Evolutionary conservation across 2,113 vertebrate genomes (phyloP).

Genomic region (Anarhynchus alexandrinus): DNA sequence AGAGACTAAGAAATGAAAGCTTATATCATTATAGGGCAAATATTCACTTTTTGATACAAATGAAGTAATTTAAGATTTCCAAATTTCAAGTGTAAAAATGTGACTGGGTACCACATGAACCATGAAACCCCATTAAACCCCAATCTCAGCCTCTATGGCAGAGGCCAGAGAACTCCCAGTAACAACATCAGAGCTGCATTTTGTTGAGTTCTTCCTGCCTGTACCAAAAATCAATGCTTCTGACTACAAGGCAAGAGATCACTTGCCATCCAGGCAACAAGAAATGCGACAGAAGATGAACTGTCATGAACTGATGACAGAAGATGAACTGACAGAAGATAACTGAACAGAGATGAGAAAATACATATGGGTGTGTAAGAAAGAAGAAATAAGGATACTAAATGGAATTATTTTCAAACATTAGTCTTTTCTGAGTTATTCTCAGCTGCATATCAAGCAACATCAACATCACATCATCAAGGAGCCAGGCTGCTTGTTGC

Average conservation of each 20-base stretch:
- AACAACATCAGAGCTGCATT: neutral
- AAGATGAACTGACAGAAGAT: neutral
- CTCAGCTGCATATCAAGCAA: neutral
- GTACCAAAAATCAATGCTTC: neutral
- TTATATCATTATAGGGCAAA: neutral
- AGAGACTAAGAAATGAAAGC: neutral
- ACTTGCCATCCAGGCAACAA: neutral
- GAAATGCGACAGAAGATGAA: neutral
- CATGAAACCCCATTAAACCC: neutral
- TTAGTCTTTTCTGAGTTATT: neutral
- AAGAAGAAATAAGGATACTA: neutral
- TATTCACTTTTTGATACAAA: neutral
- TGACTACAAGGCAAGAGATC: neutral
- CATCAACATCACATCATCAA: neutral
- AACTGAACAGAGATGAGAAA: neutral
- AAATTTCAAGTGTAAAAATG: neutral
- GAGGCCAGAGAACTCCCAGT: neutral
- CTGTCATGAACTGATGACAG: neutral
- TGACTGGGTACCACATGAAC: neutral
- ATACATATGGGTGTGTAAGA: neutral
- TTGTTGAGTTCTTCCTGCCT: neutral
- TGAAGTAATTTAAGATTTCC: neutral
- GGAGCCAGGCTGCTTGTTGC: neutral
- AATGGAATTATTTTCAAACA: neutral
- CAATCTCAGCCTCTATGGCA: accelerated